A percentile compares a stretch with the other conserved stretches of the same genome.
These are phyloP conservation scores for Albula goreensis DNA, from an alignment of 2,113 vertebrate species.

Conservation along the genomic window DNA sequence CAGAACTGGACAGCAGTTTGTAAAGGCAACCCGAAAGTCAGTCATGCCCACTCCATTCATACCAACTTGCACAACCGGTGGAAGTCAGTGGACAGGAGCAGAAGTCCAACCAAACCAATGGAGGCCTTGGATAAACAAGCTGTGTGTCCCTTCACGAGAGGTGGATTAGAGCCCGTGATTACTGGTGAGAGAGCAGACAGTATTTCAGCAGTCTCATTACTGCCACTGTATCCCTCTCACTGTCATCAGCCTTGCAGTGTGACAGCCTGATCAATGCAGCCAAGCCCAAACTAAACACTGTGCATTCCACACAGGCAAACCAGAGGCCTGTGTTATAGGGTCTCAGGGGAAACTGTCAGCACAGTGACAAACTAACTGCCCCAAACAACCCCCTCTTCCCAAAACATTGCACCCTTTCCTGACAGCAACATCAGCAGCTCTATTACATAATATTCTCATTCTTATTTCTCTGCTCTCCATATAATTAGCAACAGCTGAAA, in stretches of 20 bases:
- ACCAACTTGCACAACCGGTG: neutral
- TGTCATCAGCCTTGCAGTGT: neutral
- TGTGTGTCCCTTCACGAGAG: neutral
- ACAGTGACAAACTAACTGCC: neutral
- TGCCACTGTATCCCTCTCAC: neutral
- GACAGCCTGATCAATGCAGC: neutral
- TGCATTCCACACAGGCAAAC: neutral
- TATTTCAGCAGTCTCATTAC: neutral
- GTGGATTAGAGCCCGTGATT: neutral
- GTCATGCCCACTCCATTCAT: neutral
- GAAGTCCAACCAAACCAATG: neutral
- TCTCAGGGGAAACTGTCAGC: neutral
- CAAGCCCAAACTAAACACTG: neutral
- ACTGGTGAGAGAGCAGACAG: neutral
- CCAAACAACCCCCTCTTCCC: too few relatives aligned
- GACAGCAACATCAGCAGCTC: neutral
- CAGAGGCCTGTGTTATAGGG: neutral
- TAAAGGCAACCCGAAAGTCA: neutral
- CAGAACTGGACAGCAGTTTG: neutral
- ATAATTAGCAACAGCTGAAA: constrained; percentile 32
- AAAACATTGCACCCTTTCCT: neutral
- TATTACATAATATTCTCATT: constrained; percentile 23
- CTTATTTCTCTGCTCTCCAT: constrained; percentile 22
- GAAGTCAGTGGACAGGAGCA: neutral
- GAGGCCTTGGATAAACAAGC: neutral